A percentile compares a stretch with the other conserved stretches of the same genome.
Evolutionary conservation across 2,888 invertebrate genomes (phyloP).

Genomic region (Tetragonula carbonaria): DNA sequence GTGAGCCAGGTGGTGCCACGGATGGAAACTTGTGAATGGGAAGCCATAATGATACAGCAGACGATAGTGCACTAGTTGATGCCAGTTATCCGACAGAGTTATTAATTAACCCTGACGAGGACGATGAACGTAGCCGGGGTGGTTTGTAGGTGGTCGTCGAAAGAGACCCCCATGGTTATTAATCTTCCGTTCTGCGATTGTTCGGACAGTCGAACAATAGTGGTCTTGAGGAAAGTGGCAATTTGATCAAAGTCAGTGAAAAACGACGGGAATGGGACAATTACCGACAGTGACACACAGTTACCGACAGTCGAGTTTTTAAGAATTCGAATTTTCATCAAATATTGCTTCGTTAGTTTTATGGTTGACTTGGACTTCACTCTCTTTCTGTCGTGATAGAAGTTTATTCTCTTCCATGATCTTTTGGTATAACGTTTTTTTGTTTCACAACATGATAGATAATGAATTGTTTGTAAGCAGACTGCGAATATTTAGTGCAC

Average conservation of each 20-base stretch:
- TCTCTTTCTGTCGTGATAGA: not conserved
- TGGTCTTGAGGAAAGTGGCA: not conserved
- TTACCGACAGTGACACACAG: not conserved
- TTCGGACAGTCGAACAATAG: not conserved
- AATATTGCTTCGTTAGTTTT: not conserved
- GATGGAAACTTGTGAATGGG: slow-evolving; percentile 49
- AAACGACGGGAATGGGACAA: no score
- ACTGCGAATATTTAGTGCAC: no score
- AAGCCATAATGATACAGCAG: not conserved
- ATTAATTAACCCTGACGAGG: slow-evolving; percentile 58
- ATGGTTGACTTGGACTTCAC: not conserved
- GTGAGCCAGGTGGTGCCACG: slow-evolving; percentile 32
- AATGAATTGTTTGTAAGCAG: no score
- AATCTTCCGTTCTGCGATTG: not conserved
- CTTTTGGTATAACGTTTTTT: no score
- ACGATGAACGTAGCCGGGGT: not conserved
- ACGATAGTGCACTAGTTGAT: not conserved
- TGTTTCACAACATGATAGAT: no score
- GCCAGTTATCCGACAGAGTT: slow-evolving; percentile 33
- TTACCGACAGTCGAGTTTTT: not conserved
- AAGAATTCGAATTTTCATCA: not conserved
- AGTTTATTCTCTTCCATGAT: not conserved
- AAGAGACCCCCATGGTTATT: not conserved
- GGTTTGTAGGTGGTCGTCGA: slow-evolving; percentile 29
- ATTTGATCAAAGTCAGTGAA: not conserved